These are phyloP conservation scores for Scrobipalpa atriplicella DNA, from an alignment of 2,888 invertebrate species.

Conservation along the genomic window DNA sequence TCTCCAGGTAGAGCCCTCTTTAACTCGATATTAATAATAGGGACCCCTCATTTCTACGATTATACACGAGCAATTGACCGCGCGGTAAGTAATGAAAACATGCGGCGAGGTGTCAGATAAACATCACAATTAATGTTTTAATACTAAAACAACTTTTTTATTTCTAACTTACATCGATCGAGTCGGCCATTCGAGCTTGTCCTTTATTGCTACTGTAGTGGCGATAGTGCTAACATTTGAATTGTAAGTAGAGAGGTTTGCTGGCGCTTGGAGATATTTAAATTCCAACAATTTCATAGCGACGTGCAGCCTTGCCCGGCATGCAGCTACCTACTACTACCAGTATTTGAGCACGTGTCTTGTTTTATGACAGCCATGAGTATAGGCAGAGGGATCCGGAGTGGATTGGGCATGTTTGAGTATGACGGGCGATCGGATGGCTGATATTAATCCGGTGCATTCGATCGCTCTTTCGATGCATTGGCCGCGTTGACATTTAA, in stretches of 20 bases:
- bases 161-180: neutral
- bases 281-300: constrained; percentile 40
- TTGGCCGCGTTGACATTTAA: constrained; percentile 71
- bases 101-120: constrained; percentile 27
- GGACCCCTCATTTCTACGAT: constrained; percentile 46
- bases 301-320: constrained; percentile 23
- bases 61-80: constrained; percentile 37
- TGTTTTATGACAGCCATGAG: constrained; percentile 34
- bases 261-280: constrained; percentile 37
- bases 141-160: constrained; percentile 16
- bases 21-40: constrained; percentile 64
- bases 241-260: constrained; percentile 19
- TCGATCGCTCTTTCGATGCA: constrained; percentile 49
- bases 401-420: constrained; percentile 38
- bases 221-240: constrained; percentile 16
- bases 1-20: constrained; percentile 61
- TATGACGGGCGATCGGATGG: constrained; percentile 49
- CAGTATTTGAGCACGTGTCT: constrained; percentile 37
- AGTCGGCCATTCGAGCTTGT: neutral
- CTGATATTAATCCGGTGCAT: constrained; percentile 58
- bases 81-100: constrained; percentile 28
- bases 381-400: constrained; percentile 40
- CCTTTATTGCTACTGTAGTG: constrained; percentile 9
- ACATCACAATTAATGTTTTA: constrained; percentile 17
- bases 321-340: constrained; percentile 32